Conservation (phyloP, 2,888 invertebrate species). For the Rhagophthalmus giganteus region DNA sequence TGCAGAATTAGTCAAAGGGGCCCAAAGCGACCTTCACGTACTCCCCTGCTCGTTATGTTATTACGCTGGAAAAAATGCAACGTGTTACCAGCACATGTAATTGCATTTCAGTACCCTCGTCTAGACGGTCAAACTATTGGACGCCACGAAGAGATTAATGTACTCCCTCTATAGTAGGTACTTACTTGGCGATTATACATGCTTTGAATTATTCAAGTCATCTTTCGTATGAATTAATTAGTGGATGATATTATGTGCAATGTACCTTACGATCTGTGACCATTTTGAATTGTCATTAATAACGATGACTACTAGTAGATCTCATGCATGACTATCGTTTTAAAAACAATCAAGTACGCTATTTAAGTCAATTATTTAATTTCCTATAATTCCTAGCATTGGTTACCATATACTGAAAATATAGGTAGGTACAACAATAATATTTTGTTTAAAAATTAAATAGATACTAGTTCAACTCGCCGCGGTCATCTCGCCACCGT, state of each 20-base stretch:
- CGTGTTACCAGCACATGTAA: conserved; percentile 41
- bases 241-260: conserved; percentile 17
- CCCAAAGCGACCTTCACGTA: conserved; percentile 28
- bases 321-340: conserved; percentile 6
- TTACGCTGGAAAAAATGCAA: conserved; percentile 40
- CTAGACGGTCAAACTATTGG: conserved; percentile 36
- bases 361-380: too few relatives aligned
- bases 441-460: too few relatives aligned
- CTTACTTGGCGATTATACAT: conserved; percentile 33
- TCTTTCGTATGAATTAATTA: conserved; percentile 32
- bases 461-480: too few relatives aligned
- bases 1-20: conserved; percentile 13
- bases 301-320: conserved; percentile 10
- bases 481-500: too few relatives aligned
- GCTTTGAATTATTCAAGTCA: conserved; percentile 35
- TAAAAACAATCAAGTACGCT: too few relatives aligned
- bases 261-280: conserved; percentile 15
- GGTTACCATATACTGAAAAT: too few relatives aligned
- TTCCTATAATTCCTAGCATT: too few relatives aligned
- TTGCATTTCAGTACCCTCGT: conserved; percentile 32
- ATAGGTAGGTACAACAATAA: too few relatives aligned
- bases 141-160: conserved; percentile 37
- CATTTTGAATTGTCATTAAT: conserved; percentile 21
- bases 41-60: conserved; percentile 40
- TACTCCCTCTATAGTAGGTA: conserved; percentile 29